These are phyloP conservation scores for Eidolon dupreanum DNA, from an alignment of 2,797 vertebrate genomes.

Conservation along the genomic window DNA sequence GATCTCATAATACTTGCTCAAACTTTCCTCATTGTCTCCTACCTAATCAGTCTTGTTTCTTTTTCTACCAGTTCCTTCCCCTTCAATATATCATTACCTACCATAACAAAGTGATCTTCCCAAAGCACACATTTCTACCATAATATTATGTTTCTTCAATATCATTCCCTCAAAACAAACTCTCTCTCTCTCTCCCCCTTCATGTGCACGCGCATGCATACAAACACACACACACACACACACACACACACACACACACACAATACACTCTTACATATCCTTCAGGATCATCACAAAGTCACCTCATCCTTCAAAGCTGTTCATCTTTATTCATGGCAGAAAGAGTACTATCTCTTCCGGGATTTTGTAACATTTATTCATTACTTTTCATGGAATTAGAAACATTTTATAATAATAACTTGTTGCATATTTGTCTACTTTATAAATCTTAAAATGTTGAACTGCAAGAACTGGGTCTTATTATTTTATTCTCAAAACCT, in stretches of 20 bases:
- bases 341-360: background rate
- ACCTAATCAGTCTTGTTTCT: background rate
- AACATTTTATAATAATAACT: background rate
- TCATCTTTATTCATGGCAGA: background rate
- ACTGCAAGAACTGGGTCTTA: background rate
- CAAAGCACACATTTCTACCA: background rate
- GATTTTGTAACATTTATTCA: background rate
- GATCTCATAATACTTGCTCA: background rate
- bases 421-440: background rate
- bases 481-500: background rate
- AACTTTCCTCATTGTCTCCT: too few species aligned
- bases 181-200: too few species aligned
- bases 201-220: too few species aligned
- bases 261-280: background rate
- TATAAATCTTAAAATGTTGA: background rate
- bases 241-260: too few species aligned
- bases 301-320: background rate
- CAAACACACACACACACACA: too few species aligned
- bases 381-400: background rate
- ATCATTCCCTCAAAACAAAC: background rate
- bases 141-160: background rate
- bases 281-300: background rate
- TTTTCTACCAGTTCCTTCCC: background rate
- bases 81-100: background rate
- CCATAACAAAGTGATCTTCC: background rate